Conservation (phyloP, 2,888 invertebrate genomes). For the Tachina lurida region DNA sequence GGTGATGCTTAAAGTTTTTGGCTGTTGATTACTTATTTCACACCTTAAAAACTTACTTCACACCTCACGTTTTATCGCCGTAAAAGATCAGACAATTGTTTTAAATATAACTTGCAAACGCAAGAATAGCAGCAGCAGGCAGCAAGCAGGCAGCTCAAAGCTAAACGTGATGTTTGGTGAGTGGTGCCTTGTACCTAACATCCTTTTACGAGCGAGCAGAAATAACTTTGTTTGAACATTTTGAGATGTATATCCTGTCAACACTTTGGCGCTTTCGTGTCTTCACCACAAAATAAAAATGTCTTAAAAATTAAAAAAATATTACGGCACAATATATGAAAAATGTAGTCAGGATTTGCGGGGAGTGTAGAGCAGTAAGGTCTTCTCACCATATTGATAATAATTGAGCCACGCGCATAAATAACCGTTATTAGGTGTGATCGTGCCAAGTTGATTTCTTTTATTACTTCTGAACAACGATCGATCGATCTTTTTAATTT, state of each 20-base stretch:
- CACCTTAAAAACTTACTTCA: slow-evolving; percentile 67
- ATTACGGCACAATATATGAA: background rate
- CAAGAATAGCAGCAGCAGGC: slow-evolving; percentile 19
- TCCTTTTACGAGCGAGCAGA: slow-evolving; percentile 49
- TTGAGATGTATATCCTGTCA: slow-evolving; percentile 73
- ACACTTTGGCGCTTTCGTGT: slow-evolving; percentile 72
- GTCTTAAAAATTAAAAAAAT: slow-evolving; percentile 45
- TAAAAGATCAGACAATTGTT: slow-evolving; percentile 66
- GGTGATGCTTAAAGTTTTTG: slow-evolving; percentile 55
- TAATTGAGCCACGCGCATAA: slow-evolving; percentile 80
- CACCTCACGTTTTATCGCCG: slow-evolving; percentile 67
- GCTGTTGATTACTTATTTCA: slow-evolving; percentile 69
- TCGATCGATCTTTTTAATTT: slow-evolving; percentile 67
- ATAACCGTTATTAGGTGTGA: slow-evolving; percentile 82
- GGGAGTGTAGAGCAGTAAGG: background rate
- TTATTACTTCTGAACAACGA: slow-evolving; percentile 50
- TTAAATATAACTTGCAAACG: slow-evolving; percentile 54
- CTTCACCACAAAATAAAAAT: slow-evolving; percentile 59
- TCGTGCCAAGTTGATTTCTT: slow-evolving; percentile 76
- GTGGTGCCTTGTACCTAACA: slow-evolving; percentile 37
- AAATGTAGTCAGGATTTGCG: slow-evolving; percentile 8
- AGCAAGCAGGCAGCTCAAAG: slow-evolving; percentile 52
- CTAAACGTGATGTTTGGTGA: slow-evolving; percentile 66
- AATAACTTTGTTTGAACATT: slow-evolving; percentile 1
- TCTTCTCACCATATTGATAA: slow-evolving; percentile 74